Conservation (phyloP, 2,113 vertebrate species). For the Ursus arctos region DNA sequence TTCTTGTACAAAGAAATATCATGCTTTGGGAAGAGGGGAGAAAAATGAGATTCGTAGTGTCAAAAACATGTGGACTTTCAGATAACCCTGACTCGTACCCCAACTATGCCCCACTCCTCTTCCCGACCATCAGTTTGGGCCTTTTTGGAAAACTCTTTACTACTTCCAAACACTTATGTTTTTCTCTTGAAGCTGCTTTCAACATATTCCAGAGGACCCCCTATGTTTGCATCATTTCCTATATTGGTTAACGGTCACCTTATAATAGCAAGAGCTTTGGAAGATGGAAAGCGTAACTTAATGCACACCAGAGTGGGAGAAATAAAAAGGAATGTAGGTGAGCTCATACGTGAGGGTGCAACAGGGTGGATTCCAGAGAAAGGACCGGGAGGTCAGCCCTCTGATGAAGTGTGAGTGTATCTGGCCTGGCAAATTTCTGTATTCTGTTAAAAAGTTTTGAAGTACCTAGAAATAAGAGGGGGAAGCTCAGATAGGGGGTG, state of each 20-base stretch:
- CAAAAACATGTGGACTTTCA: neutral
- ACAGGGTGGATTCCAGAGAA: neutral
- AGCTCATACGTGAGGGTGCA: neutral
- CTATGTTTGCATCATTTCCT: neutral
- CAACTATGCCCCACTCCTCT: neutral
- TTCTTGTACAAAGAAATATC: neutral
- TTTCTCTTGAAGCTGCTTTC: neutral
- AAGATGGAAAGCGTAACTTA: neutral
- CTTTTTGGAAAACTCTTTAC: neutral
- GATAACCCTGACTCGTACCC: neutral
- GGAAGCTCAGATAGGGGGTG: neutral
- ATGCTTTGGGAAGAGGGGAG: neutral
- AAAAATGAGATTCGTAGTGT: neutral
- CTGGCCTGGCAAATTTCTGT: neutral
- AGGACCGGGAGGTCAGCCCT: rapidly evolving
- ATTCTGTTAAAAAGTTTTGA: neutral
- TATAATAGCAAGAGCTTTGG: neutral
- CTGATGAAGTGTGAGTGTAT: neutral
- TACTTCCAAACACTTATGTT: neutral
- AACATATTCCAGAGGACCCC: neutral
- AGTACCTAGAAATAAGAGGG: neutral
- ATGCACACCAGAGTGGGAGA: neutral
- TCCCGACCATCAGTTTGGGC: neutral
- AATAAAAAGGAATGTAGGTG: neutral
- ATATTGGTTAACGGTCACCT: neutral